Percentiles rank a stretch among this genome's conserved stretches.
These are phyloP conservation scores for Dioctria rufipes DNA, from an alignment of 2,888 invertebrate species.

Conservation along the genomic window DNA sequence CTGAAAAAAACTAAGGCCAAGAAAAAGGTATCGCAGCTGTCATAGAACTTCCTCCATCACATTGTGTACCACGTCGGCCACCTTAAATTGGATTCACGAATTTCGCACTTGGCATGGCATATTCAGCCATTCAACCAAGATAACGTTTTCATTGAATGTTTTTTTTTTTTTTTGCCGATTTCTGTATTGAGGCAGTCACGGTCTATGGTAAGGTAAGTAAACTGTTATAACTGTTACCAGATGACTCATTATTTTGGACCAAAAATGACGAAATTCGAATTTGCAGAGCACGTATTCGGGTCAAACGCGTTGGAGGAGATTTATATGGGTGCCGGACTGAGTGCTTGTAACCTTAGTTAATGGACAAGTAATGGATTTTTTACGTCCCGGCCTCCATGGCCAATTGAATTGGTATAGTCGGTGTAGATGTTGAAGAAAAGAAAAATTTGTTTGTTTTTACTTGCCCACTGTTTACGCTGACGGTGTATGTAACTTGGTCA, in stretches of 20 bases:
- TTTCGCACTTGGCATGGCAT: background rate
- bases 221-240: conserved; percentile 6
- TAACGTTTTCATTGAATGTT: background rate
- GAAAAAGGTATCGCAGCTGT: background rate
- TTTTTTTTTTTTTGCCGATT: conserved; percentile 12
- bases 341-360: conserved; percentile 15
- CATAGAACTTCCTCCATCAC: too few relatives aligned
- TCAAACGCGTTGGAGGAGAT: conserved; percentile 25
- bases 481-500: too few relatives aligned
- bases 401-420: background rate
- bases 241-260: conserved; percentile 30
- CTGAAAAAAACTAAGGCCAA: background rate
- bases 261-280: conserved; percentile 26
- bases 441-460: background rate
- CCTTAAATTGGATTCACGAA: conserved; percentile 18
- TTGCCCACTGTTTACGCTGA: background rate
- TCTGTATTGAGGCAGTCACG: background rate
- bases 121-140: background rate
- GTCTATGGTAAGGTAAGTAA: background rate
- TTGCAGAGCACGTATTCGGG: conserved; percentile 29
- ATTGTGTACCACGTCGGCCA: background rate
- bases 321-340: background rate
- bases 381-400: background rate
- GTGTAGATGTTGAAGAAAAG: background rate
- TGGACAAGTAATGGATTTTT: conserved; percentile 3